Evolutionary conservation across 1,140 invertebrate genomes (phyloP), one percentile per base, ranked within the genome.

Genomic region (Penaeus indicus): DNA sequence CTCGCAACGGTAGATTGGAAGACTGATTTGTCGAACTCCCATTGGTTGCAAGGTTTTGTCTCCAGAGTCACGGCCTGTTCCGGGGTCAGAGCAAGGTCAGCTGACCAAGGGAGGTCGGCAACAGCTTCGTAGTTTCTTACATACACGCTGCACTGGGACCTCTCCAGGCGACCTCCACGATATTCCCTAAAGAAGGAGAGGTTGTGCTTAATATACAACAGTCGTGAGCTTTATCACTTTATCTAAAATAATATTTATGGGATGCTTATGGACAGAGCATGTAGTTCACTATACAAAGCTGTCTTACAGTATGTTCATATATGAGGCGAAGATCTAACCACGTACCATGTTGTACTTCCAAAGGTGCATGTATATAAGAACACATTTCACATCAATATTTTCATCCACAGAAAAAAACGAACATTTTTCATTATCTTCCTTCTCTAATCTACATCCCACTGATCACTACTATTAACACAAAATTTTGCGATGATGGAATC

Each of bases 1-100:
- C 84, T 90, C n/a, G 85, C 38, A 42, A 90, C 89, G 0, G 89
- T 90, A 42, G 81, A 63, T 10, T 60, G 22, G 61, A 90, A 90
- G 77, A 62, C 72, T 16, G 89, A 90, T 19, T 81, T 90, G n/a
- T 90, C 89, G 42, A 87, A 90, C 32, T 90, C n/a, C 80, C 80
- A 90, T 0, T 75, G 27, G 32, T 67, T 22, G 54, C 89, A 90
- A 13, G 54, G 19, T n/a, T 32, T 80, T 4, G 81, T 84, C 10
- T 54, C 47, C 54, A 88, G 64, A 22, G 32, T 63, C 10, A 13
- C 60, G 16, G 67, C 86, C 25, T 88, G 67, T 38, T 88, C 67
- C 1, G 60, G 81, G 4, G 80, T 27, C 1, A 72, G 67, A 3
- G 7, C 38, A 11, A 86, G 77, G 10, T 54, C 47, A 22, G 47